These are phyloP conservation scores for Pseudopleuronectes americanus DNA, from an alignment of 2,797 vertebrate species.

Conservation along the genomic window DNA sequence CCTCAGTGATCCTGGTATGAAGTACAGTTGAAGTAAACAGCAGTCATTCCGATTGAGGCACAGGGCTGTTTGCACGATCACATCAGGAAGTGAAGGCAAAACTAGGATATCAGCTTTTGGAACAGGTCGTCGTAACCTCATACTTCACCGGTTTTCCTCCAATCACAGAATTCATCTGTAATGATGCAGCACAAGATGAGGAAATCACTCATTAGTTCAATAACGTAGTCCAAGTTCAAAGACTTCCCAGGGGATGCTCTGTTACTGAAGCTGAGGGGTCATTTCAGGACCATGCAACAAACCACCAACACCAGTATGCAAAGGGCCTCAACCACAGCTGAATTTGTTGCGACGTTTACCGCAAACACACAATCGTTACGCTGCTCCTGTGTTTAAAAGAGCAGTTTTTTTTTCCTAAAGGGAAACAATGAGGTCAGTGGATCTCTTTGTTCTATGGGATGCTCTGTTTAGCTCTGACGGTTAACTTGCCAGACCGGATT, in stretches of 20 bases:
- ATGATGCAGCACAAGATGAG: neutral
- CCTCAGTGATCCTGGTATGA: constrained; percentile 2
- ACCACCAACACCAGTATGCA: constrained; percentile 27
- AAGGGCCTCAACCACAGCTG: neutral
- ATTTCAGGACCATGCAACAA: neutral
- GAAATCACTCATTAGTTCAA: constrained; percentile 16
- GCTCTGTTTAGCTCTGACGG: constrained; percentile 52
- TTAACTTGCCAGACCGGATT: constrained; percentile 75
- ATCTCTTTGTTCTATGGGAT: constrained; percentile 61
- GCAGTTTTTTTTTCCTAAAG: constrained; percentile 23
- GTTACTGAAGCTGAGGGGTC: neutral
- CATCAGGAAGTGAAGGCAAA: constrained; percentile 65
- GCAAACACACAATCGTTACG: neutral
- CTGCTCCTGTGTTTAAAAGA: constrained; percentile 13
- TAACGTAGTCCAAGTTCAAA: constrained; percentile 9
- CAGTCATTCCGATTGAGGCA: neutral
- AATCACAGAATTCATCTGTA: constrained; percentile 10
- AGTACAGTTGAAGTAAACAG: neutral
- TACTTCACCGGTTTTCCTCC: constrained; percentile 43
- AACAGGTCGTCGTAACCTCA: constrained; percentile 32
- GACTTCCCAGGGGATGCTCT: neutral
- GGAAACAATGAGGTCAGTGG: constrained; percentile 61
- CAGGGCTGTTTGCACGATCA: constrained; percentile 15
- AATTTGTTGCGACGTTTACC: constrained; percentile 5
- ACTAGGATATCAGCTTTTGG: constrained; percentile 44